phyloP scores from a whole-genome alignment of 92 coral and sea anemone species.

The Ricordea florida region DNA sequence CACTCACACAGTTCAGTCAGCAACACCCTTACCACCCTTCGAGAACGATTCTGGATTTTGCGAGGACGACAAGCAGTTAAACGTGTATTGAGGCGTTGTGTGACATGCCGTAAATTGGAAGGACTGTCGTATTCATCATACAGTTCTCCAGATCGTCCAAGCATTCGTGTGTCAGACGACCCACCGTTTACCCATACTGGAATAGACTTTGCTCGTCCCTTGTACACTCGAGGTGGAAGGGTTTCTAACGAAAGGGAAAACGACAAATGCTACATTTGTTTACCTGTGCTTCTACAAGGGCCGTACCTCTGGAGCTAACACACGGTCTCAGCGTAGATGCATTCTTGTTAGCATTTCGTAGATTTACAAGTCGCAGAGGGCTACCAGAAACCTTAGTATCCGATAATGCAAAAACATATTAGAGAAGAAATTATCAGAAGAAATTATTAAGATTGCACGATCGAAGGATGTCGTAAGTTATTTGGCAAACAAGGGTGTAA shows the following conservation, averaged over 20 bases:
- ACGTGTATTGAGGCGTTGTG: background rate
- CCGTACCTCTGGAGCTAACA: constrained; percentile 46
- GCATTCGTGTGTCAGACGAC: constrained; percentile 9
- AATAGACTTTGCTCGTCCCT: constrained; percentile 46
- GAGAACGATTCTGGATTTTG: constrained; percentile 32
- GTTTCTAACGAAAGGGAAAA: background rate
- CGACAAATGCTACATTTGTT: constrained; percentile 23
- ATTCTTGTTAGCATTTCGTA: constrained; percentile 40
- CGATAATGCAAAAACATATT: constrained; percentile 56
- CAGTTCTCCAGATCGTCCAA: constrained; percentile 19
- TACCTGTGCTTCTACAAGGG: constrained; percentile 41
- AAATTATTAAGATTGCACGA: constrained; percentile 28
- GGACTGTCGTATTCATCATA: background rate
- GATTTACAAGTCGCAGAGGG: constrained; percentile 53
- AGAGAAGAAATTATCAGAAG: constrained; percentile 7
- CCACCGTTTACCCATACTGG: constrained; percentile 50
- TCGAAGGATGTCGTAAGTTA: constrained; percentile 37
- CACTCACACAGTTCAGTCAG: constrained; percentile 1
- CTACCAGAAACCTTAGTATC: constrained; percentile 52
- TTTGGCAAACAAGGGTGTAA: constrained; percentile 24
- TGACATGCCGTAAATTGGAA: background rate
- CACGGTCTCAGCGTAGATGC: constrained; percentile 6
- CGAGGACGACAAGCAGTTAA: constrained; percentile 24
- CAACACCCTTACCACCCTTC: background rate
- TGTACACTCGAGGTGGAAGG: background rate